Percentiles rank a stretch among this genome's conserved stretches.
These are phyloP conservation scores for Tuberolachnus salignus DNA, from an alignment of 2,888 invertebrate species.

Conservation along the genomic window DNA sequence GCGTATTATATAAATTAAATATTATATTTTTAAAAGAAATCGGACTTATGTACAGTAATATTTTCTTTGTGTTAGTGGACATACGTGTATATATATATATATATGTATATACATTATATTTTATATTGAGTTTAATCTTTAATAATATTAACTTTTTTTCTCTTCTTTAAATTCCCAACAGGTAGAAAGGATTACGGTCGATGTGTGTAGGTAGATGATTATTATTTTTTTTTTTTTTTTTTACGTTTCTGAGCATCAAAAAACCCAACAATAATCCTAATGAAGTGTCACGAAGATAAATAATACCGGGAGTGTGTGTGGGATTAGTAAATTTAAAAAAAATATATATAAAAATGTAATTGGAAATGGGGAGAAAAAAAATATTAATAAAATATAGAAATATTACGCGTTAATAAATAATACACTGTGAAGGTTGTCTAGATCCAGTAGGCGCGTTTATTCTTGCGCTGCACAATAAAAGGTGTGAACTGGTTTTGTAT, in stretches of 20 bases:
- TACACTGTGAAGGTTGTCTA: conserved; percentile 54
- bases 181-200: conserved; percentile 43
- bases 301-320: conserved; percentile 48
- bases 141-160: conserved; percentile 25
- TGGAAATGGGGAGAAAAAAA: conserved; percentile 52
- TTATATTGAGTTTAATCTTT: conserved; percentile 23
- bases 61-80: background rate
- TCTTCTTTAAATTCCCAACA: background rate
- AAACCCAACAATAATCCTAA: conserved; percentile 49
- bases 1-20: too few species aligned
- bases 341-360: conserved; percentile 47
- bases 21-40: background rate
- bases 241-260: conserved; percentile 29
- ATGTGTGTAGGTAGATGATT: conserved; percentile 42
- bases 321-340: conserved; percentile 52
- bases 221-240: background rate
- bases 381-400: conserved; percentile 49
- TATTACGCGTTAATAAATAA: conserved; percentile 53
- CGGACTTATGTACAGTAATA: background rate
- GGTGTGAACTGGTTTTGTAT: conserved; percentile 56
- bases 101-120: background rate
- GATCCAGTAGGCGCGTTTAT: conserved; percentile 55
- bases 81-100: background rate
- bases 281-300: conserved; percentile 55
- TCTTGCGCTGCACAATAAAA: conserved; percentile 52